Evolutionary conservation across 2,113 vertebrate genomes (phyloP).

Genomic region (Lichenostomus cassidix): DNA sequence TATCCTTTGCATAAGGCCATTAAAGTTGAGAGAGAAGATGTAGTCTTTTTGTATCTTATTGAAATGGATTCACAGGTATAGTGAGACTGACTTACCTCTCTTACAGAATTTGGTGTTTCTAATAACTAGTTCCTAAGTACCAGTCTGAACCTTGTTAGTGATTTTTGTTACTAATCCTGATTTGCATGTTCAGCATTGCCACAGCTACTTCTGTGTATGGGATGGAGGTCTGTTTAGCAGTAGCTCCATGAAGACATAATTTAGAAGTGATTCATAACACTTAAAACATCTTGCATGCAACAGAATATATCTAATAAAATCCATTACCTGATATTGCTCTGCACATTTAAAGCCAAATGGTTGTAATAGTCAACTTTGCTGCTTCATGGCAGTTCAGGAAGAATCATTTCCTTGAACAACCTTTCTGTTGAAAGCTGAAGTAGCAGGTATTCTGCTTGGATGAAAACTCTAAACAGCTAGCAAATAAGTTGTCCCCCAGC

Average conservation of each 20-base stretch:
- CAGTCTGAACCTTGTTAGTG: neutral
- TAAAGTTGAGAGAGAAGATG: constrained; percentile 95
- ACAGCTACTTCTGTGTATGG: neutral
- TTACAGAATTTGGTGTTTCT: neutral
- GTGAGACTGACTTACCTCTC: neutral
- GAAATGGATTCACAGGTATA: constrained; percentile 96
- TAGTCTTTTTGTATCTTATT: constrained; percentile 96
- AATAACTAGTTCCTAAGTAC: neutral
- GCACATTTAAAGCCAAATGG: neutral
- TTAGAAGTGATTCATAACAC: neutral
- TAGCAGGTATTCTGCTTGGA: neutral
- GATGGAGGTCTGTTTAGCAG: neutral
- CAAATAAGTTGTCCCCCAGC: neutral
- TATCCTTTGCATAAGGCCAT: constrained; percentile 97
- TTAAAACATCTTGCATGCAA: neutral
- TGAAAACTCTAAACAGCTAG: neutral
- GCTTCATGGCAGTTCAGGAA: neutral
- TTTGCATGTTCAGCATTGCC: neutral
- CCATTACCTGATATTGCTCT: neutral
- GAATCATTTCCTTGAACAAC: neutral
- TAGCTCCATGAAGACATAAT: neutral
- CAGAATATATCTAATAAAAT: neutral
- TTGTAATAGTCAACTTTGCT: neutral
- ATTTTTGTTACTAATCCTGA: neutral
- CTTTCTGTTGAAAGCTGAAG: neutral